Percentiles rank a stretch among this genome's conserved stretches.
Evolutionary conservation across 2,888 invertebrate genomes (phyloP).

Genomic region (Chloroclystis v-ata): DNA sequence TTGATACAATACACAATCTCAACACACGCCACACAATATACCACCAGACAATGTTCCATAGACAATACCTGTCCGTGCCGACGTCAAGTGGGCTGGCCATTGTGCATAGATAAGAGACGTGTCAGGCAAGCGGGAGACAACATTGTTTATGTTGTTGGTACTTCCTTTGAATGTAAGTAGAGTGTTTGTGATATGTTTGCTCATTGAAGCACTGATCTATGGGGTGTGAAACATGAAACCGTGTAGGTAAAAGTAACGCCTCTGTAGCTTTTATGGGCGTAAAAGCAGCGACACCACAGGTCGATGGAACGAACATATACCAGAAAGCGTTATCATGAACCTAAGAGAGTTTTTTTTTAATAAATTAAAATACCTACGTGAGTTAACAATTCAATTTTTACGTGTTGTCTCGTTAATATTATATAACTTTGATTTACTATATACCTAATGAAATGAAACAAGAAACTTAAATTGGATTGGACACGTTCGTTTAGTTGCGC

Average conservation of each 20-base stretch:
- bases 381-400: too few species aligned
- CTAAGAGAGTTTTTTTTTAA: too few species aligned
- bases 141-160: constrained; percentile 15
- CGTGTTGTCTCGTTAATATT: too few species aligned
- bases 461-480: too few species aligned
- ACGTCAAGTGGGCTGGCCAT: constrained; percentile 28
- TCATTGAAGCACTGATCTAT: not conserved
- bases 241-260: not conserved
- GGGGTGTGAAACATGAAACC: not conserved
- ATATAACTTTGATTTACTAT: too few species aligned
- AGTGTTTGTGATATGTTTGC: not conserved
- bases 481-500: too few species aligned
- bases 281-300: too few species aligned
- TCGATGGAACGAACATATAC: too few species aligned
- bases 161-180: constrained; percentile 5
- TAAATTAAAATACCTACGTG: too few species aligned
- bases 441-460: too few species aligned
- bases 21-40: constrained; percentile 24
- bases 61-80: constrained; percentile 42
- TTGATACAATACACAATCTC: constrained; percentile 18
- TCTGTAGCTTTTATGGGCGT: too few species aligned
- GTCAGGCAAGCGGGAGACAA: constrained; percentile 23
- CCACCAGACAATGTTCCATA: constrained; percentile 28
- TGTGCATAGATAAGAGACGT: constrained; percentile 39
- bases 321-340: too few species aligned